Evolutionary conservation across 1,140 invertebrate genomes (phyloP).

Genomic region (Marisa cornuarietis): DNA sequence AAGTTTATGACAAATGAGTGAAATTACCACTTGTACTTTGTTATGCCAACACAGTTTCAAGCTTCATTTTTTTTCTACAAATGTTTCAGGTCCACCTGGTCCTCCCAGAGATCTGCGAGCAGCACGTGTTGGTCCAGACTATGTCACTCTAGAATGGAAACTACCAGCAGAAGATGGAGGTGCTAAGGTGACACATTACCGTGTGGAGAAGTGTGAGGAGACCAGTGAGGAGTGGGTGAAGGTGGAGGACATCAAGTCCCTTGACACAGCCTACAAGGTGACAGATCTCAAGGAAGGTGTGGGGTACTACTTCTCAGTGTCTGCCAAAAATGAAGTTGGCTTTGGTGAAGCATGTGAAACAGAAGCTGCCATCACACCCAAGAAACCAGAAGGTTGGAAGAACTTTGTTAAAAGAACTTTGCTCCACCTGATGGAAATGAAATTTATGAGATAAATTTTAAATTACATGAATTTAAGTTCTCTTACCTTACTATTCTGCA

Average conservation of each 20-base stretch:
- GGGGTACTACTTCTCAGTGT: constrained; percentile 94
- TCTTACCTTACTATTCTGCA: too few species aligned
- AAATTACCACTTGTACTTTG: neutral
- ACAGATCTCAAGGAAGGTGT: constrained; percentile 87
- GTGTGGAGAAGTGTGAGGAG: constrained; percentile 59
- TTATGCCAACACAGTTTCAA: neutral
- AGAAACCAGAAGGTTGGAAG: constrained; percentile 39
- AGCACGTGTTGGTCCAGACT: constrained; percentile 91
- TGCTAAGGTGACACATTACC: constrained; percentile 76
- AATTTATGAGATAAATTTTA: too few species aligned
- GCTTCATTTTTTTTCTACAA: neutral
- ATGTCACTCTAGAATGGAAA: constrained; percentile 93
- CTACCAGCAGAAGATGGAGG: constrained; percentile 91
- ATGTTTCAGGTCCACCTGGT: constrained; percentile 83
- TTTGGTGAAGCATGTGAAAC: constrained; percentile 89
- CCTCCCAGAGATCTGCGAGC: constrained; percentile 91
- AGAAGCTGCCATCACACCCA: constrained; percentile 77
- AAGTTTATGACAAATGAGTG: neutral
- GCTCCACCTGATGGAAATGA: too few species aligned
- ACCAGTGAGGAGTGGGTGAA: constrained; percentile 44
- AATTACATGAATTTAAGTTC: too few species aligned
- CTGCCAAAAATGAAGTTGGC: constrained; percentile 97
- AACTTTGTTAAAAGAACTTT: too few species aligned
- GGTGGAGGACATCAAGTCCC: constrained; percentile 42
- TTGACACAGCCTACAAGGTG: constrained; percentile 76